Base-by-base conservation (phyloP, 2,888 invertebrate genomes). In the Drosophila sordidula region DNA sequence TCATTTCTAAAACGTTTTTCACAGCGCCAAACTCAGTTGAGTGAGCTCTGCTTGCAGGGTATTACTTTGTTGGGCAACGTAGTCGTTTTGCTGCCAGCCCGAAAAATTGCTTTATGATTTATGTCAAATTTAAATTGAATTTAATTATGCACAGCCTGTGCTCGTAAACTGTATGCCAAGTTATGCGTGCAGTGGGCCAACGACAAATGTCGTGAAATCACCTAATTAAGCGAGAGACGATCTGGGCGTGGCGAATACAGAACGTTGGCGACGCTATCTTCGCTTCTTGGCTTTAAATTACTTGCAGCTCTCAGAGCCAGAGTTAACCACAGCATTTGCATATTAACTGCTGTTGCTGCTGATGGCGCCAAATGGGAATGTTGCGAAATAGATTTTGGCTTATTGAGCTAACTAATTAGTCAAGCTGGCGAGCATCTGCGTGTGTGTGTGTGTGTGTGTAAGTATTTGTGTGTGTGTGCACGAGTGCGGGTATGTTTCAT, bases 121-220 rank as follows among this genome's bases (percentile, higher is more conserved):
- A 73, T 62, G 70, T 11, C 49, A 22, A 69, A 63, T 55, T 76
- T 76, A 70, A 82, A 87, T 73, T 64, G 61, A 74, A 74, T 78
- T 78, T 70, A 76, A 82, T 85, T 76, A 69, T 56, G 75, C 59
- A 38, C 52, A 22, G 16, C 49, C 34, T 50, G 42, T 58, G 64
- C 25, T 50, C 38, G 14, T 38, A 32, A 63, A 61, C 47, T 70
- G 22, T 65, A 39, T 54, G 61, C 54, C 61, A 71, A 82, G 85
- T 87, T 85, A 79, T 70, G 75, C 80, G 80, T 74, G 74, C 77
- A 70, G 41, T 26, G 32, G 26, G 29, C 18, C 9, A 54, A 66
- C 50, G 47, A 50, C 32, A 70, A 69, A 58, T 67, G 75, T 61
- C 62, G 57, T 47, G 22, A 8, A 25, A 49, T 46, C 42, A 70